phyloP scores from a whole-genome alignment of 2,797 vertebrate genomes.

The Manis javanica region DNA sequence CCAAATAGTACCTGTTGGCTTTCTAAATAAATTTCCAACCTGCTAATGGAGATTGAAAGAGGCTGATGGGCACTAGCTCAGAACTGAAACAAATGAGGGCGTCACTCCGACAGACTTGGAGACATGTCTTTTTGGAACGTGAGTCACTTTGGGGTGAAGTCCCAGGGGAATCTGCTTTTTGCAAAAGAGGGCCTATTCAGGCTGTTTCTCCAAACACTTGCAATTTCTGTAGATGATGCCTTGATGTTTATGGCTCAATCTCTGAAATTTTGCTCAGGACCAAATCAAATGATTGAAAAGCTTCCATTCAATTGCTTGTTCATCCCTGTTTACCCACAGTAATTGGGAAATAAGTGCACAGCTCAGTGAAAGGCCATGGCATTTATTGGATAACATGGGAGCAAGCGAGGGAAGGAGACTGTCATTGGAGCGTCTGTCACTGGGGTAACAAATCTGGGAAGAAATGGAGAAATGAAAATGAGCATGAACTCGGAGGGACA shows the following conservation, averaged over 20 bases:
- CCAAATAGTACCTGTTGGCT: conserved; percentile 88
- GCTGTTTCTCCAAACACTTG: conserved; percentile 46
- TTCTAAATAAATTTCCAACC: conserved; percentile 88
- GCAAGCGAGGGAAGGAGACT: accelerated
- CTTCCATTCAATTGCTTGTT: neutral
- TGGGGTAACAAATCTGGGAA: conserved; percentile 61
- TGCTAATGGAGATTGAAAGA: conserved; percentile 90
- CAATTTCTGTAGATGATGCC: conserved; percentile 35
- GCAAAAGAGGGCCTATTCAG: conserved; percentile 22
- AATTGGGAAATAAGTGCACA: conserved; percentile 65
- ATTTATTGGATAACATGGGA: conserved; percentile 51
- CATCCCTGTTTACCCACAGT: conserved; percentile 59
- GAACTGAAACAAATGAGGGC: conserved; percentile 80
- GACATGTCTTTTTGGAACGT: conserved; percentile 54
- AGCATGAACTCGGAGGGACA: conserved; percentile 19
- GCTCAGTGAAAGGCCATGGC: conserved; percentile 27
- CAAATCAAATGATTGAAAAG: conserved; percentile 65
- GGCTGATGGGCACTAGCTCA: conserved; percentile 78
- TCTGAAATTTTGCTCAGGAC: conserved; percentile 20
- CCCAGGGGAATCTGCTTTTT: conserved; percentile 59
- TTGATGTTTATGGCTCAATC: conserved; percentile 66
- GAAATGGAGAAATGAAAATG: conserved; percentile 65
- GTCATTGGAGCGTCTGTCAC: neutral
- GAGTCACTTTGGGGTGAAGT: conserved; percentile 13
- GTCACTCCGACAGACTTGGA: conserved; percentile 66